Base-by-base conservation (phyloP, 2,113 vertebrate genomes). In the Halichoerus grypus region DNA sequence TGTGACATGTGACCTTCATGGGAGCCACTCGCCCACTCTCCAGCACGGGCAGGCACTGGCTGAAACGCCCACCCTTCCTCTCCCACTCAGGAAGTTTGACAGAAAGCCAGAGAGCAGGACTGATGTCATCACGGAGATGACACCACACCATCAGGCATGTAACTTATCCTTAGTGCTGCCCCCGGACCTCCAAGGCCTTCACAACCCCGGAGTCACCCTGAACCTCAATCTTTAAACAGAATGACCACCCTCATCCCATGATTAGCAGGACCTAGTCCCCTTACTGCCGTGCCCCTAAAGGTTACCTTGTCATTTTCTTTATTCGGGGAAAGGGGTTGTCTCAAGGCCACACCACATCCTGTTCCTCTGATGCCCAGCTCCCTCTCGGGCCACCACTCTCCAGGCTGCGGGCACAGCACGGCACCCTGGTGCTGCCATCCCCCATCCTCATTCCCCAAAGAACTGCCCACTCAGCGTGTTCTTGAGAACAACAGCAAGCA, bases 211-310 rank as follows among this genome's bases (percentile, higher is more conserved):
- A 51, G 16, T 51, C n/a, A 36, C 81, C 74, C 92, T 57, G 49
- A 49, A 10, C 22, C 71, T 61, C 26, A 39, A 24, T 31, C 10
- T 57, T 46, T 18, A 57, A 84, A 49, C 21, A 57, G 19, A 77
- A 33, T 0, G 1, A 11, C 12, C 13, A 8, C 1, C 51, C 15
- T 31, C 1, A 16, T 13, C 61, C 63, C 3, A 1, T 1, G 31
- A 63, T n/a, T 7, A 57, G 21, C 26, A 83, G 67, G 53, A 42
- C 21, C 39, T 0, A 39, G 69, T 24, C 10, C 31, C 82, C 28
- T 36, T 51, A 10, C 28, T 19, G 39, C 57, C 86, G 69, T 88
- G 63, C 33, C 24, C n/a, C 9, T 63, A 12, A 4, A 49, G 42
- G 88, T 12, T 39, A 24, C 55, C 76, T 53, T 22, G 51, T 91